Base-by-base conservation (phyloP, 2,113 vertebrate species). In the Otus sunia region DNA sequence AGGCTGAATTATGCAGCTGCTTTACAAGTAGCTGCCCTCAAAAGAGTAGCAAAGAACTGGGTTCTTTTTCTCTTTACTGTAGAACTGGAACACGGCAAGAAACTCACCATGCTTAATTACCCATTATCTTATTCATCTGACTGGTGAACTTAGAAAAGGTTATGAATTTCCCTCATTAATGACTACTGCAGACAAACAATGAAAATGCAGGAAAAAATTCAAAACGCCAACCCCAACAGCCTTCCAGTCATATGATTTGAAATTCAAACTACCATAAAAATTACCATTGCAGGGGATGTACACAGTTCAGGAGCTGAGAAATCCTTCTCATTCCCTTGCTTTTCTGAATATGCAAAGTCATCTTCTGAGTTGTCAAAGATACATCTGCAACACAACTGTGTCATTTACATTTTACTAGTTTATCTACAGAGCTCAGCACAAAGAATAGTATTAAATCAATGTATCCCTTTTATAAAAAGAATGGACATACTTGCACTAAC, bases 401-500 rank as follows among this genome's bases (percentile, higher is more conserved):
- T 18, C 50, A 89, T 95, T 95, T 86, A 41, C 86, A 91, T 89
- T 95, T 78, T 63, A 23, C 41, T 43, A 43, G n/a, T 36, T 34
- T 89, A 41, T 81, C 68, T 89, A 89, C 83, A 94, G 89, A 91
- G 60, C 41, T 97, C 81, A 94, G 77, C 81, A 90, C 0, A 2
- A 67, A 86, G 67, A 93, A 69, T 45, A 91, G 47, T 83, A 73
- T 52, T 74, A 90, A 96, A 92, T 95, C 88, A 93, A 83, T 47
- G n/a, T 43, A 21, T 30, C 63, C 36, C 82, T 69, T 47, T 80
- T 39, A n/a, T 30, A 58, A 62, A 74, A 74, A 73, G 45, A 91
- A 53, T 12, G 34, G 72, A 30, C 20, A 27, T 20, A 6, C 27
- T 77, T 66, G 30, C 39, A n/a, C 25, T 60, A 64, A 82, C 73